These are phyloP conservation scores for Lagocephalus sceleratus DNA, from an alignment of 2,797 vertebrate genomes.

Conservation along the genomic window DNA sequence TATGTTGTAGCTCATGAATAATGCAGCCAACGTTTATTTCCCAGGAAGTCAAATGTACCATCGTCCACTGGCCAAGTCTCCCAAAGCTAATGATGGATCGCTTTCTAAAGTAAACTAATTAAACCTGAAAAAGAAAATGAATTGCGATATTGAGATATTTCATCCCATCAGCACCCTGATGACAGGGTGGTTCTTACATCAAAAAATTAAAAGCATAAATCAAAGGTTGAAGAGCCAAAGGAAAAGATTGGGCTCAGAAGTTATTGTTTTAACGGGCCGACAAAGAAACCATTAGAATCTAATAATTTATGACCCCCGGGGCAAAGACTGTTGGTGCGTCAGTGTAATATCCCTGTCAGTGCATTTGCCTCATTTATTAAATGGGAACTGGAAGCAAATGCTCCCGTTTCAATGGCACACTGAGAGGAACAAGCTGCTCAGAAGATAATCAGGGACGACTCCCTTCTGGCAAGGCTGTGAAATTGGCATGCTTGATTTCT, in stretches of 20 bases:
- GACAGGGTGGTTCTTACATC: conserved; percentile 83
- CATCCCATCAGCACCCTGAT: conserved; percentile 81
- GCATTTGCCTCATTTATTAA: conserved; percentile 55
- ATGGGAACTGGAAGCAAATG: conserved; percentile 55
- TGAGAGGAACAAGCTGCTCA: conserved; percentile 40
- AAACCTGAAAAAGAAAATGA: conserved; percentile 86
- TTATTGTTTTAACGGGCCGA: conserved; percentile 82
- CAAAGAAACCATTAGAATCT: conserved; percentile 85
- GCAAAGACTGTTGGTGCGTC: conserved; percentile 64
- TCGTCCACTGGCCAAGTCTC: conserved; percentile 69
- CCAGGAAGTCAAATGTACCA: conserved; percentile 81
- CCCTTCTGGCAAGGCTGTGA: conserved; percentile 25
- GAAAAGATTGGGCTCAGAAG: conserved; percentile 74
- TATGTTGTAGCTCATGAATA: conserved; percentile 79
- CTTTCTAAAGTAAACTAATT: conserved; percentile 93
- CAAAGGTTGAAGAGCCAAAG: conserved; percentile 70
- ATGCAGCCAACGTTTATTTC: conserved; percentile 82
- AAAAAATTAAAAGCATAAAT: conserved; percentile 98
- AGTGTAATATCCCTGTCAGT: conserved; percentile 64
- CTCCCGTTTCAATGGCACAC: conserved; percentile 49
- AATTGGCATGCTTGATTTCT: conserved; percentile 28
- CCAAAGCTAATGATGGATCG: conserved; percentile 84
- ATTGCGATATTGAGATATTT: conserved; percentile 82
- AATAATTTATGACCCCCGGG: conserved; percentile 79
- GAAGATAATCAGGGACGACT: conserved; percentile 20